phyloP scores from a whole-genome alignment of 1,140 invertebrate species.

The Archivesica marissinica region DNA sequence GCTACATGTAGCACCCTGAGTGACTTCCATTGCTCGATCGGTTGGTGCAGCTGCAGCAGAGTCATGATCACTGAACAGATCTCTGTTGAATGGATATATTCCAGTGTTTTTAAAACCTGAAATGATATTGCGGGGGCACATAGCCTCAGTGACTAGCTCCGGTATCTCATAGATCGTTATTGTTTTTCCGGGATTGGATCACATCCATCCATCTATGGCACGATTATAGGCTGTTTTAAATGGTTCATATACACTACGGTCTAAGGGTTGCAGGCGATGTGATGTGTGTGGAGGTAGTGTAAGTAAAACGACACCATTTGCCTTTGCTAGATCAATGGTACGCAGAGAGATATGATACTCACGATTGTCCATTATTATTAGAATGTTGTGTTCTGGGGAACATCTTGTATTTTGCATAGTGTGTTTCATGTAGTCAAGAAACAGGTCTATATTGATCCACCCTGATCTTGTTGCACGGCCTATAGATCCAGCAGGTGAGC shows the following conservation, averaged over 20 bases:
- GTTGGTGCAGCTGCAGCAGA: too few species aligned
- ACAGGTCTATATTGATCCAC: neutral
- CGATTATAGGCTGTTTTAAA: constrained; percentile 61
- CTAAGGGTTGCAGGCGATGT: constrained; percentile 63
- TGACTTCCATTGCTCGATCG: too few species aligned
- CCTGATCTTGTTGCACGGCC: neutral
- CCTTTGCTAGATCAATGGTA: constrained; percentile 65
- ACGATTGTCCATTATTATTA: constrained; percentile 67
- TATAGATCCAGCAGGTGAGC: neutral
- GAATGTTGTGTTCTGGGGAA: constrained; percentile 68
- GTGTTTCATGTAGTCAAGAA: constrained; percentile 71
- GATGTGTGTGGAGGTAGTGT: constrained; percentile 66
- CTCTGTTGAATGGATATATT: too few species aligned
- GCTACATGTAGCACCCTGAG: too few species aligned
- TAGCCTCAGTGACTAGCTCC: too few species aligned
- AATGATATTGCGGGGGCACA: too few species aligned
- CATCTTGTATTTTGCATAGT: constrained; percentile 79
- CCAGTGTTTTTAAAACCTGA: too few species aligned
- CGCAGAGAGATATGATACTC: constrained; percentile 67
- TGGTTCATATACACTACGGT: constrained; percentile 35
- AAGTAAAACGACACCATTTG: constrained; percentile 66
- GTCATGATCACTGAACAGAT: too few species aligned
- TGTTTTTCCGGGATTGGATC: constrained; percentile 82
- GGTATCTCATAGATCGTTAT: constrained; percentile 85
- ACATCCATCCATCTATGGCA: constrained; percentile 84